Evolutionary conservation across 2,113 vertebrate genomes (phyloP), one percentile per base, ranked within the genome.

Genomic region (Erythrocercus mccallii): DNA sequence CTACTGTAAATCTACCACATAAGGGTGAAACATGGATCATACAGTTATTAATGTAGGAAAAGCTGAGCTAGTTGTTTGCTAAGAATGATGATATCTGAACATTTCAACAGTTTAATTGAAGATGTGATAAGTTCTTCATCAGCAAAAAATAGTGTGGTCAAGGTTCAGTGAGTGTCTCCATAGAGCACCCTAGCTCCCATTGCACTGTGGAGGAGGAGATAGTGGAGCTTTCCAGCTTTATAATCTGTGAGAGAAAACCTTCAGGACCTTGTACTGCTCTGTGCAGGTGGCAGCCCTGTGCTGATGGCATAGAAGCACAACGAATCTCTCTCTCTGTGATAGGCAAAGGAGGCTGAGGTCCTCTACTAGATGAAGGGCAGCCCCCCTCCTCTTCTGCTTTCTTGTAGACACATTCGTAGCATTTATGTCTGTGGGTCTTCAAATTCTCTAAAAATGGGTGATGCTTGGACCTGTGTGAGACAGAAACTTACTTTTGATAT

Each of bases 111-210:
- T 48, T 54, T 47, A 69, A 16, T 45, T 81, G 42, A 40, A 53
- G 15, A 11, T 71, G 10, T 58, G 13, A 1, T 17, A 56, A 57
- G 8, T 47, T 60, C 37, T 51, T 73, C 21, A 24, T 57, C 22
- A 57, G 25, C 38, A 74, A 40, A 91, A 91, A 53, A 27, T 19
- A 24, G 4, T 20, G 9, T 21, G 4, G 4, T n/a, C 16, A 44
- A 10, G n/a, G 21, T 38, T 57, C 37, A n/a, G 6, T 15, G 18
- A 44, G 10, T 40, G 5, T 50, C 54, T 83, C 3, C 4, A 11
- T 4, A 48, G 8, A 15, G 8, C 1, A 1, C 2, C 66, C 14
- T 13, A 5, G 16, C 50, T 71, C 22, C 20, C 20, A 23, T 9
- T 24, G 12, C 22, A 14, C 51, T 40, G 23, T 21, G 66, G 47